Evolutionary conservation across 2,797 vertebrate genomes (phyloP).

Genomic region (Echeneis naucrates): DNA sequence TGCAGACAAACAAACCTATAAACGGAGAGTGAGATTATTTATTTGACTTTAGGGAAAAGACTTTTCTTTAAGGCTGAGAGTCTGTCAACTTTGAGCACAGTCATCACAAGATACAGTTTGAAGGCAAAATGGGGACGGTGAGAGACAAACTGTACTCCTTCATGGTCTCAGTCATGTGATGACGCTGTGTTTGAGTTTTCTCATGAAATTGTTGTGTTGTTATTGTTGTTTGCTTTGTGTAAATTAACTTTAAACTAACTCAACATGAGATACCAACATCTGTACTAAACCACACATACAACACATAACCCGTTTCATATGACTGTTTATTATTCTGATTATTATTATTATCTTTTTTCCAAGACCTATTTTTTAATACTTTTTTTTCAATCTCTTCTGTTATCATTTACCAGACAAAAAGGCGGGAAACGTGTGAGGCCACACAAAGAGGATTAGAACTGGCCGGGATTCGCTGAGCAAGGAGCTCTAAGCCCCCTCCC

Average conservation of each 20-base stretch:
- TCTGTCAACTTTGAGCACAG: neutral
- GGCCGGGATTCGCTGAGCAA: constrained; percentile 86
- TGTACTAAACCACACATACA: constrained; percentile 61
- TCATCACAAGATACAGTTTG: too few relatives aligned
- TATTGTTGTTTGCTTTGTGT: constrained; percentile 49
- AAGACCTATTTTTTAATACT: constrained; percentile 75
- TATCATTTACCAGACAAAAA: constrained; percentile 89
- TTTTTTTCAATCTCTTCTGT: constrained; percentile 85
- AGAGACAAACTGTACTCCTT: neutral
- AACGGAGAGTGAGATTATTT: neutral
- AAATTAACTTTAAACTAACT: constrained; percentile 38
- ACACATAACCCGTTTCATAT: constrained; percentile 55
- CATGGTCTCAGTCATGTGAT: neutral
- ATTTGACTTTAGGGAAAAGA: constrained; percentile 9
- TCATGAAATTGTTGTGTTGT: constrained; percentile 25
- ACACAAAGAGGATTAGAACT: constrained; percentile 88
- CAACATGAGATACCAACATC: constrained; percentile 36
- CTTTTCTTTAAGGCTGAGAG: neutral
- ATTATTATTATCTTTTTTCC: constrained; percentile 52
- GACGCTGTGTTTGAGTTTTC: neutral
- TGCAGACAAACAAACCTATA: neutral
- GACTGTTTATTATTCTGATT: constrained; percentile 66
- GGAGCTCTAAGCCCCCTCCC: constrained; percentile 82
- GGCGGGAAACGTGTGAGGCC: constrained; percentile 88
- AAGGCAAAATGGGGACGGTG: neutral